Evolutionary conservation across 2,797 vertebrate genomes (phyloP), one percentile per base, ranked within the genome.

Genomic region (Falco berigora): DNA sequence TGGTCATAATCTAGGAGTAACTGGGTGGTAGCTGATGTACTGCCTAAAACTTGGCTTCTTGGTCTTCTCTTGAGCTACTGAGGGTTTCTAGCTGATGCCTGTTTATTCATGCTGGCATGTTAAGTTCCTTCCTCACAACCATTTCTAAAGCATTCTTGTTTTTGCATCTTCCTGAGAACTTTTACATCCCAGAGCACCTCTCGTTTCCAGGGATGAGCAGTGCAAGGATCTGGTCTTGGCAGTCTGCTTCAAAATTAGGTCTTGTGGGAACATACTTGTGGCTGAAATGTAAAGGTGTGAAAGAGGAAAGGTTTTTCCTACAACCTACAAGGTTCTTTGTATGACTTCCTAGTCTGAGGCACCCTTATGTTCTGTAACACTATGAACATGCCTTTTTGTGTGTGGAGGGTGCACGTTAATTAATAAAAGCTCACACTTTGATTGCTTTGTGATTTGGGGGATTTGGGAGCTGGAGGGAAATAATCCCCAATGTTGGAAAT

Each of bases 21-120:
- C 5, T 67, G n/a, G 3, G 6, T 4, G 4, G 20, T 38, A 38
- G 49, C 49, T 30, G 42, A 0, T 1, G 2, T 44, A 50, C 22
- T 61, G 4, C 30, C 17, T 52, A 22, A 47, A 77, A 20, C 8
- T 73, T 2, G 1, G 5, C 38, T 55, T 21, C 55, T 49, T 68
- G 28, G 19, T n/a, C 56, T 82, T 58, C 14, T 73, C 8, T 12
- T 22, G 28, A 24, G 27, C 49, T 25, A 7, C 42, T 69, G 15
- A 3, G 66, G 32, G 2, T 53, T 79, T 82, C 25, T 42, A 50
- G 25, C 15, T 76, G 28, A 18, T 22, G 4, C 27, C 24, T 4
- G 1, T 21, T 72, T 40, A 24, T 4, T 69, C 9, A 2, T 40
- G 28, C 16, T 66, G 34, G n/a, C 18, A 3, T 6, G 1, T 12